Evolutionary conservation across 2,113 vertebrate genomes (phyloP), one percentile per base, ranked within the genome.

Genomic region (Hyla sarda): DNA sequence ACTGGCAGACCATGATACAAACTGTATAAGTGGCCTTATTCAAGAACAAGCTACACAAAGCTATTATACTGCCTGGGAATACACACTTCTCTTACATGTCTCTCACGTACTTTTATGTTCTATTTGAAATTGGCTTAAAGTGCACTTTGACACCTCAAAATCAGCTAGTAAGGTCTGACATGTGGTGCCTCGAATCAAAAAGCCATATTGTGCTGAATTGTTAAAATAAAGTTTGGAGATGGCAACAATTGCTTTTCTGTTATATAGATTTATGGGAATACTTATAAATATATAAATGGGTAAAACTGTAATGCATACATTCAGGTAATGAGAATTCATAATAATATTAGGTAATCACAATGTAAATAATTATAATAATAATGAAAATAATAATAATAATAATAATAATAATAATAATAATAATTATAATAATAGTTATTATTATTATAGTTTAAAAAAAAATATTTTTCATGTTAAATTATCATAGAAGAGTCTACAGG

Each of bases 31-130:
- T 23, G 73, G 85, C n/a, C 85, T 74, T 79, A 87, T 48, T 74
- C 41, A 47, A 82, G 85, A 87, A 72, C 52, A 82, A 87, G 77
- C 85, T 87, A 87, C 85, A 87, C 77, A 87, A 82, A 82, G 85
- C 85, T 87, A 87, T 87, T 87, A 87, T 72, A 72, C 85, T 87
- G 85, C 65, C n/a, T 62, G 85, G 77, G 85, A 87, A 87, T 82
- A 81, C 85, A 81, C 23, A 87, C 77, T 45, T 74, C 81, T 87
- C 85, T 82, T 87, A 82, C 71, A 87, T 87, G 78, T 81, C 85
- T 81, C 85, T 81, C 85, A 87, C 85, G 85, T 82, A 87, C 78
- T 87, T 87, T 87, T 87, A 87, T 87, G 85, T 87, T 87, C 69
- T 79, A 87, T 87, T 87, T 87, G 85, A 87, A 87, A 87, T 87